A percentile compares a stretch with the other conserved stretches of the same genome.
phyloP scores from a whole-genome alignment of 2,797 vertebrate genomes.

The Myiotriccus ornatus region DNA sequence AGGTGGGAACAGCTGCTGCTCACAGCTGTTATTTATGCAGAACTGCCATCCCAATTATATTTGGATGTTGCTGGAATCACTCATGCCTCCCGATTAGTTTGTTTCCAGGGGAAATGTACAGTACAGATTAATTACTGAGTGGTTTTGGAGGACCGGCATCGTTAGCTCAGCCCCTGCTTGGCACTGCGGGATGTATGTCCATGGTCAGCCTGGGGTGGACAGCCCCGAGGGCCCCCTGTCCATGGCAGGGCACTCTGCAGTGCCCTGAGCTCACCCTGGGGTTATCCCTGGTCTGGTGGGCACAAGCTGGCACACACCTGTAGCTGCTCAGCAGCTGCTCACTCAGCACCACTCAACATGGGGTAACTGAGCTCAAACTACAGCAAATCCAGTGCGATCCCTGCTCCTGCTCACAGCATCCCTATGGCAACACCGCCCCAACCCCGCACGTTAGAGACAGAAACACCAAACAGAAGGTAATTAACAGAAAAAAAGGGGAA shows the following conservation, averaged over 20 bases:
- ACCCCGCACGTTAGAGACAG: not conserved
- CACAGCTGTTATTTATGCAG: constrained; percentile 70
- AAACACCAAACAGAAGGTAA: not conserved
- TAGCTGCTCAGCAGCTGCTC: fast-evolving
- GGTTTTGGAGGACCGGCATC: not conserved
- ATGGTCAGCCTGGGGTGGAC: fast-evolving
- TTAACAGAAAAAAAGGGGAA: not conserved
- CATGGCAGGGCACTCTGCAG: fast-evolving
- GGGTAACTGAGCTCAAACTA: not conserved
- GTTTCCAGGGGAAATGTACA: constrained; percentile 48
- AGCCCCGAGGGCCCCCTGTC: not conserved
- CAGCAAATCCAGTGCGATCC: not conserved
- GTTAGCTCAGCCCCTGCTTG: not conserved
- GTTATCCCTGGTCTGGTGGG: fast-evolving
- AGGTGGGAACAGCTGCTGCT: constrained; percentile 71
- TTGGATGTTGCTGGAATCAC: constrained; percentile 27
- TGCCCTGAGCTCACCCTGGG: not conserved
- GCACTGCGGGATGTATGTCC: fast-evolving
- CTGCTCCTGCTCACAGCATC: constrained; percentile 26
- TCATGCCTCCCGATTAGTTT: constrained; percentile 30
- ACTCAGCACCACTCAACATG: fast-evolving
- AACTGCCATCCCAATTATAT: constrained; percentile 65
- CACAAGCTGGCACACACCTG: not conserved
- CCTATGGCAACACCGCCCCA: constrained; percentile 60
- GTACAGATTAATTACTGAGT: constrained; percentile 43